phyloP scores from a whole-genome alignment of 2,113 vertebrate genomes.

The Phrynocephalus versicolor region DNA sequence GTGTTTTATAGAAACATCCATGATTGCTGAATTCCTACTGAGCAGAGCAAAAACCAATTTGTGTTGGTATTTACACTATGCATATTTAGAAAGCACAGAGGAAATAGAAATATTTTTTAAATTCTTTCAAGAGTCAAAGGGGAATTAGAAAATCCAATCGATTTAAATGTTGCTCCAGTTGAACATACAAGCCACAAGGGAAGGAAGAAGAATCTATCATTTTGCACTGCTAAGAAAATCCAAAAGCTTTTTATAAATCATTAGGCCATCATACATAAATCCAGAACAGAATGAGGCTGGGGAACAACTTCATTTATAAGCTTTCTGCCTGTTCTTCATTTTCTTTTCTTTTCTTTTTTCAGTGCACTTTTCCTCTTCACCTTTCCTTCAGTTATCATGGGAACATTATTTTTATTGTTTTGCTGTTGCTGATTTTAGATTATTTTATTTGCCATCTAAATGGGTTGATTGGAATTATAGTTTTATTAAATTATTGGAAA shows the following conservation, averaged over 20 bases:
- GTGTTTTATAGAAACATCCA: not conserved
- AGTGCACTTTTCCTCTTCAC: not conserved
- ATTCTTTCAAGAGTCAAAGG: not conserved
- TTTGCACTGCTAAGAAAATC: not conserved
- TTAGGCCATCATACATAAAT: not conserved
- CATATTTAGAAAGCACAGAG: not conserved
- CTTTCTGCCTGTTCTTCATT: not conserved
- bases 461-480: not conserved
- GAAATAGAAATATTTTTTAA: not conserved
- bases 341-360: no score
- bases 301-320: not conserved
- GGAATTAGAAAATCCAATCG: not conserved
- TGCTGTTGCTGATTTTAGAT: not conserved
- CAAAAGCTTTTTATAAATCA: not conserved
- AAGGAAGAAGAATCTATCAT: not conserved
- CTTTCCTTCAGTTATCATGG: not conserved
- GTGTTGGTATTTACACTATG: not conserved
- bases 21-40: not conserved
- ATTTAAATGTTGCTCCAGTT: not conserved
- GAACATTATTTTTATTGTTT: not conserved
- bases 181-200: accelerated
- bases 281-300: not conserved
- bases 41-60: not conserved
- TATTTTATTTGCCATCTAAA: not conserved
- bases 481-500: not conserved